Conservation (phyloP, 2,113 vertebrate species). For the Channa maculata region DNA sequence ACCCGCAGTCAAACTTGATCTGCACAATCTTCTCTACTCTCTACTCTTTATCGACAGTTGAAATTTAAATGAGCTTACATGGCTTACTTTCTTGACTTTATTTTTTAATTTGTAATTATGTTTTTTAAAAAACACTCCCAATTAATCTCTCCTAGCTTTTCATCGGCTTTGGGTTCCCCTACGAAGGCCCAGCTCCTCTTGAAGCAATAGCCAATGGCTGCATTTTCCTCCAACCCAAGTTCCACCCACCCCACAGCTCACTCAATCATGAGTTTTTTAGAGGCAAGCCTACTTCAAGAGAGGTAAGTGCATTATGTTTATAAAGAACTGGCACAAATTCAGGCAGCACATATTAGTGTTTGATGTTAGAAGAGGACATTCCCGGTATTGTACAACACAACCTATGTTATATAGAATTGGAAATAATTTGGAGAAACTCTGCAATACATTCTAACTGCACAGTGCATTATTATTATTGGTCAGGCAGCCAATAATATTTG, state of each 20-base stretch:
- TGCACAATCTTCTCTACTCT: no score
- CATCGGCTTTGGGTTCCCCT: slow-evolving; percentile 97
- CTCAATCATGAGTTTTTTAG: slow-evolving; percentile 98
- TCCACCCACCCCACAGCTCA: slow-evolving; percentile 93
- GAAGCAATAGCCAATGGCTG: slow-evolving; percentile 98
- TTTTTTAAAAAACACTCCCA: background rate
- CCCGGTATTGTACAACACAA: background rate
- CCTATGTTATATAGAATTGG: background rate
- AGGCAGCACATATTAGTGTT: background rate
- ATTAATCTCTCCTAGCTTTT: slow-evolving; percentile 86
- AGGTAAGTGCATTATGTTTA: slow-evolving; percentile 76
- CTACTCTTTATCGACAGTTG: background rate
- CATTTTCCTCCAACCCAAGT: slow-evolving; percentile 93
- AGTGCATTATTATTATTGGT: background rate
- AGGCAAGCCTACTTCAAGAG: slow-evolving; percentile 95
- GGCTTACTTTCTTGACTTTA: no score
- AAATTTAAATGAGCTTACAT: background rate
- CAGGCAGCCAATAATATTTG: no score
- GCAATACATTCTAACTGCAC: background rate
- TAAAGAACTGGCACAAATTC: background rate
- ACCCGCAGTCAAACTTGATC: background rate
- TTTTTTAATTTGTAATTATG: no score
- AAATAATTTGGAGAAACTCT: background rate
- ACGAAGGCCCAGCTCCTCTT: slow-evolving; percentile 96
- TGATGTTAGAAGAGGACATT: background rate